Evolutionary conservation across 2,888 invertebrate genomes (phyloP).

Genomic region (Abrostola triplasia): DNA sequence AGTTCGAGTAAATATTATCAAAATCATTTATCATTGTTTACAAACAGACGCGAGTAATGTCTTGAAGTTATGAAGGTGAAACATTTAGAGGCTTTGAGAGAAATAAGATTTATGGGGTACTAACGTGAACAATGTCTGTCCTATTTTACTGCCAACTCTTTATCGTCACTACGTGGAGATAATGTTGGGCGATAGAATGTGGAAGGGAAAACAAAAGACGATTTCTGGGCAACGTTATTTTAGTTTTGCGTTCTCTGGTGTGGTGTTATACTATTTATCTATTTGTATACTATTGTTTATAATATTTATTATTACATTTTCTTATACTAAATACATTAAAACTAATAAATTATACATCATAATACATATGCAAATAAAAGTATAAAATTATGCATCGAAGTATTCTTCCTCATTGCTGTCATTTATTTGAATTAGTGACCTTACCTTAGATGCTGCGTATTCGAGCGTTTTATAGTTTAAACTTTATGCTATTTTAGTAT

Average conservation of each 20-base stretch:
- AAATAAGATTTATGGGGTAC: conserved; percentile 47
- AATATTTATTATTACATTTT: too few relatives aligned
- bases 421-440: too few relatives aligned
- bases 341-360: too few relatives aligned
- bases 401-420: too few relatives aligned
- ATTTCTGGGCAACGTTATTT: not conserved
- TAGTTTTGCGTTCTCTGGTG: too few relatives aligned
- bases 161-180: conserved; percentile 22
- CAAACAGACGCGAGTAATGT: not conserved
- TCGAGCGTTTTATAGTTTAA: conserved; percentile 9
- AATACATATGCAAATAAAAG: too few relatives aligned
- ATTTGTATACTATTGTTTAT: too few relatives aligned
- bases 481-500: conserved; percentile 20
- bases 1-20: not conserved
- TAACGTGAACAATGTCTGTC: conserved; percentile 45
- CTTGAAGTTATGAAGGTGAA: conserved; percentile 18
- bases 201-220: not conserved
- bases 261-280: too few relatives aligned
- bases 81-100: conserved; percentile 29
- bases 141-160: conserved; percentile 40
- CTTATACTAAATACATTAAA: too few relatives aligned
- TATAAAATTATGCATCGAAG: too few relatives aligned
- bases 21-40: not conserved
- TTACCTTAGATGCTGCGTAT: not conserved
- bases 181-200: conserved; percentile 6